Conservation (phyloP, 2,888 invertebrate species). For the Xestia sexstrigata region DNA sequence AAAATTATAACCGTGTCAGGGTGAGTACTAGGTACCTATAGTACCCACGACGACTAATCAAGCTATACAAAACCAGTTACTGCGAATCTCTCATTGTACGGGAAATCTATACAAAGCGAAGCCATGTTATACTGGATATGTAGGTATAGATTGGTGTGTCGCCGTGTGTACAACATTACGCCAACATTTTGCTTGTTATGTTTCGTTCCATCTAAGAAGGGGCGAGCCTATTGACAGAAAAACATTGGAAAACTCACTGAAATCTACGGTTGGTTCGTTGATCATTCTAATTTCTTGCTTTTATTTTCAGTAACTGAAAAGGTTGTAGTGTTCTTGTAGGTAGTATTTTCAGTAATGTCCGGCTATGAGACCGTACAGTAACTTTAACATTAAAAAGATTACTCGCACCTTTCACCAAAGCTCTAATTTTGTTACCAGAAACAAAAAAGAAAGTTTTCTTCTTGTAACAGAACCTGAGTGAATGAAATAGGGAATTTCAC, state of each 20-base stretch:
- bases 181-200: neutral
- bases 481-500: conserved; percentile 14
- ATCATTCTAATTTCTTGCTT: neutral
- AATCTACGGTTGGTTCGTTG: neutral
- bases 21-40: neutral
- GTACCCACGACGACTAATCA: neutral
- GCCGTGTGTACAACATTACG: too few relatives aligned
- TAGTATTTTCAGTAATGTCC: neutral
- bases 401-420: neutral
- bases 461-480: neutral
- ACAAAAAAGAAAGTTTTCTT: neutral
- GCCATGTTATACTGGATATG: too few relatives aligned
- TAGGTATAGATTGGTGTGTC: too few relatives aligned
- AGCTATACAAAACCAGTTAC: too few relatives aligned
- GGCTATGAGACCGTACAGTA: neutral
- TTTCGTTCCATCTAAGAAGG: neutral
- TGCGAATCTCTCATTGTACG: too few relatives aligned
- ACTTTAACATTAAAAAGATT: conserved; percentile 4
- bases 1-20: neutral
- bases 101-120: too few relatives aligned
- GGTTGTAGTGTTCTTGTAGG: neutral
- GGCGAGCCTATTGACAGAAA: neutral
- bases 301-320: neutral
- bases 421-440: neutral
- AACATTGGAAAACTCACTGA: neutral